Conservation (phyloP, 2,113 vertebrate species). For the Garra rufa region DNA sequence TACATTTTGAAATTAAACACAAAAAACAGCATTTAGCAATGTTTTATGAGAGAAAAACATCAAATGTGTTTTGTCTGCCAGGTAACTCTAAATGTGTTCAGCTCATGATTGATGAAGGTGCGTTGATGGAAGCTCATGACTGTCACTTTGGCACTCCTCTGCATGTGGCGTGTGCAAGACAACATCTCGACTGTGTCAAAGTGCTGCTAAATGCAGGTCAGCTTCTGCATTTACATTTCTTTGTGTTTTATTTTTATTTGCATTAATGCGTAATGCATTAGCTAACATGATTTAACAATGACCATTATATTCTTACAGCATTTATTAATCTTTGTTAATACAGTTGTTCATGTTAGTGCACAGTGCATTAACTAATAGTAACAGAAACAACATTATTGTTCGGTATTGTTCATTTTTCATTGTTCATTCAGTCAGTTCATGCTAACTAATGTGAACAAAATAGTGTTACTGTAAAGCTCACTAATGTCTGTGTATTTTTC, state of each 20-base stretch:
- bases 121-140: constrained; percentile 90
- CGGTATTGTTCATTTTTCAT: neutral
- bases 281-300: neutral
- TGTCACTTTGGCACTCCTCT: constrained; percentile 93
- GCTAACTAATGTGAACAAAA: neutral
- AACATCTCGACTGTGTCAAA: constrained; percentile 87
- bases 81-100: constrained; percentile 88
- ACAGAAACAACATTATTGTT: neutral
- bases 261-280: neutral
- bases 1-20: neutral
- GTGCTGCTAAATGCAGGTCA: constrained; percentile 87
- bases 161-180: constrained; percentile 88
- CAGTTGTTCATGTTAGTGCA: neutral
- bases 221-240: constrained; percentile 1
- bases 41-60: neutral
- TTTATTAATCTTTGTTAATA: neutral
- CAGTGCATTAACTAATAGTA: neutral
- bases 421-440: too few species aligned
- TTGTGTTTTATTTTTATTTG: neutral
- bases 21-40: neutral
- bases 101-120: constrained; percentile 86
- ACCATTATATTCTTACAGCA: neutral
- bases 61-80: constrained; percentile 55
- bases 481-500: neutral
- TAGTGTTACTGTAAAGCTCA: neutral